A percentile compares a stretch with the other conserved stretches of the same genome.
phyloP scores from a whole-genome alignment of 2,888 invertebrate genomes.

The Lamellibrachia satsuma region DNA sequence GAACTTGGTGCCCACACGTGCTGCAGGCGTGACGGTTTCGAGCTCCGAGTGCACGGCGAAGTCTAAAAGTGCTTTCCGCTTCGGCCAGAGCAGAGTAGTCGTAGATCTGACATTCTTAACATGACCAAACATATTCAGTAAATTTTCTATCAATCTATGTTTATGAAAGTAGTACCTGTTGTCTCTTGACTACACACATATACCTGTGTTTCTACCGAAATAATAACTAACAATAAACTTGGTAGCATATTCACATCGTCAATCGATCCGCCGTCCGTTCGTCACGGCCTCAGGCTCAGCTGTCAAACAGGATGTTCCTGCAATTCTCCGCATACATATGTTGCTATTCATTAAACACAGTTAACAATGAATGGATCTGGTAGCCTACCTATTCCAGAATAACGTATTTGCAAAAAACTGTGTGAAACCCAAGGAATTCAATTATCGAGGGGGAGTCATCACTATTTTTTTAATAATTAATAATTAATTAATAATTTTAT shows the following conservation, averaged over 20 bases:
- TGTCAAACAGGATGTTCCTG: neutral
- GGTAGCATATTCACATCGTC: too few relatives aligned
- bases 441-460: neutral
- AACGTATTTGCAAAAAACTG: neutral
- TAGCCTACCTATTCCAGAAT: neutral
- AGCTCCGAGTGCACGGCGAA: neutral
- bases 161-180: too few relatives aligned
- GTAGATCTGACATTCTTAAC: too few relatives aligned
- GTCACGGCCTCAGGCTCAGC: neutral
- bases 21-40: neutral
- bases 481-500: too few relatives aligned
- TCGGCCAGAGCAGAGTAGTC: too few relatives aligned
- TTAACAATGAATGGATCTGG: neutral
- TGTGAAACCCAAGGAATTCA: neutral
- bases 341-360: neutral
- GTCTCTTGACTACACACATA: too few relatives aligned
- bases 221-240: too few relatives aligned
- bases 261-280: too few relatives aligned
- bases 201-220: too few relatives aligned
- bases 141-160: too few relatives aligned
- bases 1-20: neutral
- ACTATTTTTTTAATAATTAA: too few relatives aligned
- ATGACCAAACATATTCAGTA: too few relatives aligned
- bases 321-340: neutral
- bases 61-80: neutral